Percentiles rank a stretch among this genome's conserved stretches.
These are phyloP conservation scores for Tiaroga cobitis DNA, from an alignment of 2,797 vertebrate genomes.

Conservation along the genomic window DNA sequence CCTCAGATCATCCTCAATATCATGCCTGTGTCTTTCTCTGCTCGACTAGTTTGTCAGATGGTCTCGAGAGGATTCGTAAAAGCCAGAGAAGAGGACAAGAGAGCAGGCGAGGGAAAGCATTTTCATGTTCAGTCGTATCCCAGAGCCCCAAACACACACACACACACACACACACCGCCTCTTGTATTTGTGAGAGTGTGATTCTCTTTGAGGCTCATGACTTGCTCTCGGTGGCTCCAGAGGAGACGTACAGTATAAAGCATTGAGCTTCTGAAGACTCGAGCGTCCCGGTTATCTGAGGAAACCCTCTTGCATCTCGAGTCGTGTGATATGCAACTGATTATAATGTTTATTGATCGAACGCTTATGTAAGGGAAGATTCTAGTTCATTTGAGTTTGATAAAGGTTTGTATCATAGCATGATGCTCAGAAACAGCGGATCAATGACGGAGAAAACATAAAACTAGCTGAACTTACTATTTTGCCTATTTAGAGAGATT, in stretches of 20 bases:
- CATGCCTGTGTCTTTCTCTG: constrained; percentile 34
- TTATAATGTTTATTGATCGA: neutral
- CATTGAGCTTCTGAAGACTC: constrained; percentile 8
- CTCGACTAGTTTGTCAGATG: constrained; percentile 51
- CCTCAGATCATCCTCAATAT: constrained; percentile 47
- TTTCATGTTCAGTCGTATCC: constrained; percentile 77
- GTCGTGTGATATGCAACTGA: neutral
- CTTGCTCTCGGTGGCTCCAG: constrained; percentile 11
- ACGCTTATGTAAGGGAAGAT: neutral
- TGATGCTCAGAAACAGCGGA: neutral
- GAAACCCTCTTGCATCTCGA: neutral
- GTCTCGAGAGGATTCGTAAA: constrained; percentile 59
- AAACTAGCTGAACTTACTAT: neutral
- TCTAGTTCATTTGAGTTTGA: neutral
- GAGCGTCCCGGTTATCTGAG: constrained; percentile 25
- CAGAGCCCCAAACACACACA: constrained; percentile 41
- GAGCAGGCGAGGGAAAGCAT: constrained; percentile 75
- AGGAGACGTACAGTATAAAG: constrained; percentile 1
- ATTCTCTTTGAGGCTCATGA: constrained; percentile 28
- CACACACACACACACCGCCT: neutral
- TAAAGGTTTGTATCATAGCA: neutral
- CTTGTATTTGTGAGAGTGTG: constrained; percentile 42
- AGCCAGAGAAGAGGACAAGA: constrained; percentile 42
- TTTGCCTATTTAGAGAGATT: no score
- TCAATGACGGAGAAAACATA: neutral